Percentiles rank a stretch among this genome's conserved stretches.
phyloP scores from a whole-genome alignment of 2,113 vertebrate genomes.

The Sylvietta virens region DNA sequence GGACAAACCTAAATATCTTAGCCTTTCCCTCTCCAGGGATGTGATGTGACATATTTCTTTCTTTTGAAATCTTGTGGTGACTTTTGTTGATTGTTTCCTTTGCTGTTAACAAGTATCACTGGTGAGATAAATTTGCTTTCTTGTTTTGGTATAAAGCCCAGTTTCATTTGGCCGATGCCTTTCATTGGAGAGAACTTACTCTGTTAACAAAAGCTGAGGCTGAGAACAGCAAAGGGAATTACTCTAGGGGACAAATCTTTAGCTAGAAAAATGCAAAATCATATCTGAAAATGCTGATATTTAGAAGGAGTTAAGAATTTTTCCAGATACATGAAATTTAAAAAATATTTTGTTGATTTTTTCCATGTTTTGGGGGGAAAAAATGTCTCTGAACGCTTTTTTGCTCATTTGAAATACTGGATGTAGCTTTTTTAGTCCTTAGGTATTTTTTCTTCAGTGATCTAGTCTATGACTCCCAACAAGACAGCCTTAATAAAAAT shows the following conservation, averaged over 20 bases:
- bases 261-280: neutral
- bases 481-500: neutral
- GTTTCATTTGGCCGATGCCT: neutral
- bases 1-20: neutral
- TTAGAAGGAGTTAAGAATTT: neutral
- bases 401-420: neutral
- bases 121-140: neutral
- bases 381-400: neutral
- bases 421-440: neutral
- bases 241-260: neutral
- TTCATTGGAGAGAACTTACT: neutral
- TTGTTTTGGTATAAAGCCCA: neutral
- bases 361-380: rapidly evolving
- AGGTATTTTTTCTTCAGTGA: neutral
- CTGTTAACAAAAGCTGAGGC: neutral
- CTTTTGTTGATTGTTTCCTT: neutral
- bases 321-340: neutral
- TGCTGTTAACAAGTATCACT: neutral
- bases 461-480: neutral
- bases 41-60: neutral
- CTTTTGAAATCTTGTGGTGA: neutral
- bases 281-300: neutral
- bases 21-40: neutral
- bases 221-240: neutral
- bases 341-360: neutral